A percentile compares a stretch with the other conserved stretches of the same genome.
Conservation (phyloP, 2,113 vertebrate species). For the Arizona elegans region DNA sequence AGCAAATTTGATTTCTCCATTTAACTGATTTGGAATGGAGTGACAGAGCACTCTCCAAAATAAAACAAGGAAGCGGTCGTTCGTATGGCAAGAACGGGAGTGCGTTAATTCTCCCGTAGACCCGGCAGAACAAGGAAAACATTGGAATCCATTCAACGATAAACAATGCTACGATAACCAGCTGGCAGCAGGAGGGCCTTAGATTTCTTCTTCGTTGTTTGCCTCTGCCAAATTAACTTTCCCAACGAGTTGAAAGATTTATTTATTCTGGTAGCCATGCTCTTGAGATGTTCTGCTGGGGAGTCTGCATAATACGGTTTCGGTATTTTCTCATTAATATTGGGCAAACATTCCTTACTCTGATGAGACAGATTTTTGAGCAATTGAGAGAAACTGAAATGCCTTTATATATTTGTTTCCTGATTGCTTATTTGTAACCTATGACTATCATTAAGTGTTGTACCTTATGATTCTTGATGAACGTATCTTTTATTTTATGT, state of each 20-base stretch:
- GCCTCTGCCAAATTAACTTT: constrained; percentile 46
- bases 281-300: background rate
- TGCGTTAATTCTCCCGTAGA: constrained; percentile 44
- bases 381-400: background rate
- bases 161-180: constrained; percentile 50
- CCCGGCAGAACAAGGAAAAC: constrained; percentile 43
- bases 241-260: constrained; percentile 15
- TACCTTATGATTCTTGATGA: too few species aligned
- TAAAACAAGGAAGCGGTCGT: background rate
- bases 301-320: background rate
- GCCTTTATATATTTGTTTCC: background rate
- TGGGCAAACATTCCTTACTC: background rate
- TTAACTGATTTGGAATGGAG: background rate
- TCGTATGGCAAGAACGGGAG: background rate
- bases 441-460: too few species aligned
- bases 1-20: background rate
- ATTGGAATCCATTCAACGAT: constrained; percentile 33
- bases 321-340: rapidly evolving
- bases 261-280: background rate
- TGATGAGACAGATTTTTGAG: background rate
- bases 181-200: constrained; percentile 56
- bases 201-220: constrained; percentile 46
- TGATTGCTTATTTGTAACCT: too few species aligned
- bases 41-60: background rate
- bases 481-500: too few species aligned